These are phyloP conservation scores for Zaprionus gabonicus DNA, from an alignment of 1,140 invertebrate species.

Conservation along the genomic window DNA sequence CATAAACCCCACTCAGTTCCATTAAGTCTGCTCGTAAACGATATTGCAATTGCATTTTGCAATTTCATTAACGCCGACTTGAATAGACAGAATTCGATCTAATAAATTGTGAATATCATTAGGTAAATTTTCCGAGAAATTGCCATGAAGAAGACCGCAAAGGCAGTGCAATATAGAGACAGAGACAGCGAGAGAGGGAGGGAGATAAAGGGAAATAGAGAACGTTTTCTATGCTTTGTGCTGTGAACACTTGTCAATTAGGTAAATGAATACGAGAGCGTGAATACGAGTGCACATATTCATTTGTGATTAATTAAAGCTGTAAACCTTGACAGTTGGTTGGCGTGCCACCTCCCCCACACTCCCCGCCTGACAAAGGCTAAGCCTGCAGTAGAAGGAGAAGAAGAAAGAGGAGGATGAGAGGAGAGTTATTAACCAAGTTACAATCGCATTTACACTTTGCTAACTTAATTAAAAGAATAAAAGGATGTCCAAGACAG, in stretches of 20 bases:
- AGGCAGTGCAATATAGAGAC: neutral
- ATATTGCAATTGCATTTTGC: neutral
- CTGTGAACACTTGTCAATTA: slow-evolving; percentile 32
- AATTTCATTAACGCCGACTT: neutral
- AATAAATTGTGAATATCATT: slow-evolving; percentile 5
- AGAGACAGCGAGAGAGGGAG: neutral
- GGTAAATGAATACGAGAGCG: slow-evolving; percentile 30
- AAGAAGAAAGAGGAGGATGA: neutral
- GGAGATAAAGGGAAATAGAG: neutral
- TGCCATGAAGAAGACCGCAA: neutral
- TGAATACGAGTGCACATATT: neutral
- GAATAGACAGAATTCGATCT: slow-evolving; percentile 1
- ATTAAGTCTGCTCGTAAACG: neutral
- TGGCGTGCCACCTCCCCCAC: too few relatives aligned
- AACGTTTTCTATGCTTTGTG: slow-evolving; percentile 1
- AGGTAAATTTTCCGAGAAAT: neutral
- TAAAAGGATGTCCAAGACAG: slow-evolving; percentile 12
- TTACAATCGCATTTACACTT: neutral
- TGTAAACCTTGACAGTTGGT: slow-evolving; percentile 23
- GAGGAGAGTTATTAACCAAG: slow-evolving; percentile 28
- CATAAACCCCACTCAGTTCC: neutral
- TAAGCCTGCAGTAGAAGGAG: neutral
- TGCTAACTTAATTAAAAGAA: slow-evolving; percentile 63
- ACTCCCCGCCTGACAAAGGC: slow-evolving; percentile 3
- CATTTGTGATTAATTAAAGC: slow-evolving; percentile 34